Evolutionary conservation across 2,797 vertebrate genomes (phyloP).

Genomic region (Hirundo rustica): DNA sequence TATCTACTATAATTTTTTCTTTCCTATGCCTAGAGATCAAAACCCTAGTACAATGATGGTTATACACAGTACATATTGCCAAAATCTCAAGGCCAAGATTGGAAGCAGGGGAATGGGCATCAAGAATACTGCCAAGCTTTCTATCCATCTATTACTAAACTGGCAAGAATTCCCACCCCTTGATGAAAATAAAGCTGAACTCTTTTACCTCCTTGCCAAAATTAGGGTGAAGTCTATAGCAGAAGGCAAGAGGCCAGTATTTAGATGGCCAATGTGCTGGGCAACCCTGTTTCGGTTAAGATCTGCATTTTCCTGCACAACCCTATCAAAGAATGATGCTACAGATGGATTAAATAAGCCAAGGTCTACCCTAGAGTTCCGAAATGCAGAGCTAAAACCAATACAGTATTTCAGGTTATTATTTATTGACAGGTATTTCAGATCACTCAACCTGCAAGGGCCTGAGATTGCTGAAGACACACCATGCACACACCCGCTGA

Average conservation of each 20-base stretch:
- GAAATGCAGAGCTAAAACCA: not conserved
- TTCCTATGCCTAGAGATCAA: not conserved
- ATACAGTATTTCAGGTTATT: not conserved
- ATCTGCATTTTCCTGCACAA: not conserved
- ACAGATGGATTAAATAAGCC: not conserved
- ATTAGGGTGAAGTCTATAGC: not conserved
- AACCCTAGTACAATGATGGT: not conserved
- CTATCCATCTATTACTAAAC: conserved; percentile 32
- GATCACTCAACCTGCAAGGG: not conserved
- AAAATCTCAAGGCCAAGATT: conserved; percentile 3
- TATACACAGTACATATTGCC: not conserved
- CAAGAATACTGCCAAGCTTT: conserved; percentile 25
- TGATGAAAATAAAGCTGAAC: conserved; percentile 25
- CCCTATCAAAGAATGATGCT: not conserved
- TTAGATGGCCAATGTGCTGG: conserved; percentile 6
- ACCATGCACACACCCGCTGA: not conserved
- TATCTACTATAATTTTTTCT: not conserved
- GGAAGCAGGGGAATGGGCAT: conserved; percentile 4
- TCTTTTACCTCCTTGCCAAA: conserved; percentile 45
- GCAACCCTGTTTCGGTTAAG: not conserved
- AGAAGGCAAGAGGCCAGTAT: conserved; percentile 40
- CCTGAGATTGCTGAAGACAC: not conserved
- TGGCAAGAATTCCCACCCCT: conserved; percentile 42
- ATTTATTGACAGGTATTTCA: not conserved
- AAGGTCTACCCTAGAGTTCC: not conserved